These are phyloP conservation scores for Drosophila multiciliata DNA, from an alignment of 2,888 invertebrate species.

Conservation along the genomic window DNA sequence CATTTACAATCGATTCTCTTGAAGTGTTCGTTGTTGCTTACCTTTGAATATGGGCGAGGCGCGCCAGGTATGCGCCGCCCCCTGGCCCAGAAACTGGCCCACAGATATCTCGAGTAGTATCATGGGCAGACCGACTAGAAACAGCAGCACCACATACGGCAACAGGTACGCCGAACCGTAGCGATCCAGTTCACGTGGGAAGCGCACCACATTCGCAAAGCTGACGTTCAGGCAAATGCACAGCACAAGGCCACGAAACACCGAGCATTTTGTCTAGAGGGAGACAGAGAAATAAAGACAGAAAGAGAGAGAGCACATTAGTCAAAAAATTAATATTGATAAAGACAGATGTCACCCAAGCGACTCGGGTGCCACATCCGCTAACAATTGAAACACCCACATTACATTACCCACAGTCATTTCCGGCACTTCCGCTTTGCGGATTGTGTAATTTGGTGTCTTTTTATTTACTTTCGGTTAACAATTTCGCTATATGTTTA, in stretches of 20 bases:
- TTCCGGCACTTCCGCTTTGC: slow-evolving; percentile 77
- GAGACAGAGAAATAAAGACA: slow-evolving; percentile 1
- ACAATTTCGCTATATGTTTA: slow-evolving; percentile 63
- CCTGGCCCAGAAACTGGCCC: slow-evolving; percentile 85
- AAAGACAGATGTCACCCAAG: slow-evolving; percentile 23
- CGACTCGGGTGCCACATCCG: slow-evolving; percentile 36
- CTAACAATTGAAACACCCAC: slow-evolving; percentile 43
- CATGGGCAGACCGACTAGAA: slow-evolving; percentile 85
- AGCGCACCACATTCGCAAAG: slow-evolving; percentile 85
- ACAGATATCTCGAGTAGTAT: slow-evolving; percentile 84
- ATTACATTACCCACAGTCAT: slow-evolving; percentile 35
- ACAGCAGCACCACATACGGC: slow-evolving; percentile 84
- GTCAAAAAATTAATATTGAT: background rate
- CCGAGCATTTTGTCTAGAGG: slow-evolving; percentile 85
- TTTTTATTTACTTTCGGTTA: slow-evolving; percentile 49
- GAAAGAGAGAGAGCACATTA: slow-evolving; percentile 22
- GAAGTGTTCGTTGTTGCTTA: slow-evolving; percentile 55
- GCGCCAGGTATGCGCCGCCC: slow-evolving; percentile 85
- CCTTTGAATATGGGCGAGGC: slow-evolving; percentile 85
- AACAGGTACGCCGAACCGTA: slow-evolving; percentile 84
- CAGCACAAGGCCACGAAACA: slow-evolving; percentile 85
- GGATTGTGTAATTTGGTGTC: slow-evolving; percentile 64
- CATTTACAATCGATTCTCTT: background rate
- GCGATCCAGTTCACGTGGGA: slow-evolving; percentile 85
- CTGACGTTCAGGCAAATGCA: slow-evolving; percentile 85